phyloP scores from a whole-genome alignment of 2,888 invertebrate species.

The Tinea semifulvella region DNA sequence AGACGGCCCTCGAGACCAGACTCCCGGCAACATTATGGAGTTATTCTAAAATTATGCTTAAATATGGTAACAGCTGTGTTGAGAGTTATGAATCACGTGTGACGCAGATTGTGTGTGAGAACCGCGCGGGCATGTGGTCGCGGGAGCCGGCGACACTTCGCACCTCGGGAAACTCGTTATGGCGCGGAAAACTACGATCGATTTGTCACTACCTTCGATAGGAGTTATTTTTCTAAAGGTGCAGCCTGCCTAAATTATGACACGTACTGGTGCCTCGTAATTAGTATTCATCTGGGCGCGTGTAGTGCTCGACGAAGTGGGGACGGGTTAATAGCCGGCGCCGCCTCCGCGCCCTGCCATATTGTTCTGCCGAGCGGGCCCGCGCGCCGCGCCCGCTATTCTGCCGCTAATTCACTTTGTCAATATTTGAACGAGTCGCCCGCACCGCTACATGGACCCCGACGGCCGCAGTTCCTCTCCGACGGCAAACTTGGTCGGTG shows the following conservation, averaged over 20 bases:
- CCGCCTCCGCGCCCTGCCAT: slow-evolving; percentile 65
- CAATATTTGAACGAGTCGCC: slow-evolving; percentile 50
- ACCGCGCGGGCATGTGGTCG: neutral
- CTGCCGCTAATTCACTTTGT: slow-evolving; percentile 46
- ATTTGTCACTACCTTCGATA: neutral
- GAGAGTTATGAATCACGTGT: slow-evolving; percentile 6
- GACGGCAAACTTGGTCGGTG: slow-evolving; percentile 45
- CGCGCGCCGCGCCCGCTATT: slow-evolving; percentile 47
- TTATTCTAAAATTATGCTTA: slow-evolving; percentile 3
- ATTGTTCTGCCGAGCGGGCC: slow-evolving; percentile 56
- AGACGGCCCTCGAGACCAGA: neutral
- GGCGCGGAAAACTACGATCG: slow-evolving; percentile 7
- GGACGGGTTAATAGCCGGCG: slow-evolving; percentile 66
- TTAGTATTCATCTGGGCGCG: slow-evolving; percentile 66
- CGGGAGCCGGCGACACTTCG: neutral
- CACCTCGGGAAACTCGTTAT: no score
- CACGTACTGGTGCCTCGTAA: slow-evolving; percentile 53
- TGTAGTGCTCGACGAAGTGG: slow-evolving; percentile 62
- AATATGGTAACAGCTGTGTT: slow-evolving; percentile 4
- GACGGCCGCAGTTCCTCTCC: slow-evolving; percentile 6
- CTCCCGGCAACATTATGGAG: neutral
- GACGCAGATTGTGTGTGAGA: slow-evolving; percentile 1
- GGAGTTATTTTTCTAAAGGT: slow-evolving; percentile 12
- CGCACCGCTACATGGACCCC: neutral
- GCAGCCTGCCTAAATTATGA: slow-evolving; percentile 22